A percentile compares a stretch with the other conserved stretches of the same genome.
Conservation (phyloP, 2,888 invertebrate species). For the Reticulitermes lucifugus region DNA sequence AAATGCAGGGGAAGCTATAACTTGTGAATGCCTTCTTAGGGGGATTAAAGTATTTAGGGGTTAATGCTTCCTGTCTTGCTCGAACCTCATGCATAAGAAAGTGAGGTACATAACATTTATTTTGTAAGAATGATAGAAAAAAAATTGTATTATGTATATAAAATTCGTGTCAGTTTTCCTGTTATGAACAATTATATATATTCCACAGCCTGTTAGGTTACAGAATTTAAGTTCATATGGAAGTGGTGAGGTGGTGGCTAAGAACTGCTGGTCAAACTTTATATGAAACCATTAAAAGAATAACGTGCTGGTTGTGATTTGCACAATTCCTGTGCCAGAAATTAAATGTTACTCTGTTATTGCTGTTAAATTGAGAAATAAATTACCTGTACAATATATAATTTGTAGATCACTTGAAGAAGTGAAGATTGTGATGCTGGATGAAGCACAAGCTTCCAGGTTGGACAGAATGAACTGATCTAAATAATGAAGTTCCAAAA, state of each 20-base stretch:
- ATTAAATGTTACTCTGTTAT: conserved; percentile 14
- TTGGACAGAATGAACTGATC: background rate
- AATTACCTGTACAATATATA: background rate
- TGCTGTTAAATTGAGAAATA: background rate
- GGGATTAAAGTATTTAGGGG: conserved; percentile 12
- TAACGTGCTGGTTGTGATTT: background rate
- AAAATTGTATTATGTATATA: conserved; percentile 22
- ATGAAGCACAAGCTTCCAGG: background rate
- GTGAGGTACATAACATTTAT: conserved; percentile 31
- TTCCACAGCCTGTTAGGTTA: background rate
- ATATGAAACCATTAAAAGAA: background rate
- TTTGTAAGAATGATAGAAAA: conserved; percentile 21
- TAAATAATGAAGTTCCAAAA: no score
- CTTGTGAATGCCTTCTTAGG: conserved; percentile 34
- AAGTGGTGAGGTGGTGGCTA: background rate
- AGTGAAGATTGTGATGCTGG: background rate
- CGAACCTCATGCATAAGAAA: conserved; percentile 10
- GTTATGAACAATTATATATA: conserved; percentile 30
- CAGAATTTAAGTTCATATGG: background rate
- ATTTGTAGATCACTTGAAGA: background rate
- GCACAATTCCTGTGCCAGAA: conserved; percentile 3
- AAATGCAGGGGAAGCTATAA: background rate
- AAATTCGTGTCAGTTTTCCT: conserved; percentile 26
- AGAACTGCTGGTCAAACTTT: conserved; percentile 8
- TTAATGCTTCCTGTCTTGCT: conserved; percentile 36